These are phyloP conservation scores for Bucorvus abyssinicus DNA, from an alignment of 2,797 vertebrate genomes.

Conservation along the genomic window DNA sequence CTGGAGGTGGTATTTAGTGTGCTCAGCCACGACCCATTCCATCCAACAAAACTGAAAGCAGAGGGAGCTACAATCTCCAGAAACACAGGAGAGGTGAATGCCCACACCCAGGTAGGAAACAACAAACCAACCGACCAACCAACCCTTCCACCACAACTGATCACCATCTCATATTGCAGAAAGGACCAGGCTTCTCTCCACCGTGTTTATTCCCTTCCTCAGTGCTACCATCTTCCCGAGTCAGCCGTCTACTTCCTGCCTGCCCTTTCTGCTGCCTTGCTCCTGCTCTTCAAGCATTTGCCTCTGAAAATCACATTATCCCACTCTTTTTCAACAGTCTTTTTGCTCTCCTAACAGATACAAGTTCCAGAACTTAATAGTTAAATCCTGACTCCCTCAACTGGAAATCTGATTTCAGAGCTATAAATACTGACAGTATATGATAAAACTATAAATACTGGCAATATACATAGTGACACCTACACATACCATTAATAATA, in stretches of 20 bases:
- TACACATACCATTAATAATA: conserved; percentile 47
- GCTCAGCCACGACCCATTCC: neutral
- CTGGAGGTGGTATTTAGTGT: neutral
- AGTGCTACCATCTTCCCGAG: neutral
- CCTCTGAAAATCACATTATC: neutral
- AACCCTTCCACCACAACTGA: neutral
- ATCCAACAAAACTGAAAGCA: neutral
- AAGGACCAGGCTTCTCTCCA: neutral
- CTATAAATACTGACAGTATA: conserved; percentile 54
- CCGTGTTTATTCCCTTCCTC: neutral
- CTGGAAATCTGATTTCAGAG: conserved; percentile 9
- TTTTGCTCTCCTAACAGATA: neutral
- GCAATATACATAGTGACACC: conserved; percentile 44
- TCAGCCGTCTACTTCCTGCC: neutral
- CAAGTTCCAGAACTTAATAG: neutral
- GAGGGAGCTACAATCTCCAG: neutral
- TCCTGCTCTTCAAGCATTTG: neutral
- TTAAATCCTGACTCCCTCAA: conserved; percentile 24
- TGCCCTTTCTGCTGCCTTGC: neutral
- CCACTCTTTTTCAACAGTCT: neutral
- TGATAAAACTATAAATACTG: conserved; percentile 50
- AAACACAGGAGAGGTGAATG: neutral
- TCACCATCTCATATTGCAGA: neutral
- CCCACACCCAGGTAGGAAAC: neutral
- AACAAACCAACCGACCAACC: neutral